Evolutionary conservation across 2,888 invertebrate species (phyloP).

Genomic region (Pheosia gnoma): DNA sequence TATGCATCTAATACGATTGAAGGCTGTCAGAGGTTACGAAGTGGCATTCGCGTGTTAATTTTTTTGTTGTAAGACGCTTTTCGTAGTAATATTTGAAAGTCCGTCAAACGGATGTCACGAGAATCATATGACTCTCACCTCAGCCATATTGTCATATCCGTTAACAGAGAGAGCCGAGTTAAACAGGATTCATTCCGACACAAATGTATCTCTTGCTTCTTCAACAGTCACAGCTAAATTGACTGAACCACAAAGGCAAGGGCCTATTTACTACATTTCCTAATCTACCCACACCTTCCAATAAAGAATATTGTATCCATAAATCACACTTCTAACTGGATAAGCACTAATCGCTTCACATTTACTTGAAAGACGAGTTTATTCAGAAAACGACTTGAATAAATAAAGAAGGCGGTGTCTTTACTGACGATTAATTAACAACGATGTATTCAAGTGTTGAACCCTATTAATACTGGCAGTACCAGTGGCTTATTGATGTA

Average conservation of each 20-base stretch:
- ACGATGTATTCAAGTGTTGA: slow-evolving; percentile 10
- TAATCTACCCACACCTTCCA: slow-evolving; percentile 18
- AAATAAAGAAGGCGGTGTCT: slow-evolving; percentile 25
- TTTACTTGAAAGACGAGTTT: slow-evolving; percentile 6
- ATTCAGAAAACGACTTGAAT: slow-evolving; percentile 1
- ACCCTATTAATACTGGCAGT: slow-evolving; percentile 4
- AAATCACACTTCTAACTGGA: slow-evolving; percentile 10
- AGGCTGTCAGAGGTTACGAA: not conserved
- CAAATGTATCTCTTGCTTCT: no score
- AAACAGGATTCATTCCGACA: no score
- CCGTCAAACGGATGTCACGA: not conserved
- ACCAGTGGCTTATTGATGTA: slow-evolving; percentile 26
- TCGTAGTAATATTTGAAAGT: not conserved
- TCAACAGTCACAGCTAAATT: no score
- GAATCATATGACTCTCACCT: no score
- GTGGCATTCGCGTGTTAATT: not conserved
- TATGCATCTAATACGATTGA: slow-evolving; percentile 39
- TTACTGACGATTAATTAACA: slow-evolving; percentile 32
- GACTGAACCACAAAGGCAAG: no score
- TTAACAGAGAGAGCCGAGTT: no score
- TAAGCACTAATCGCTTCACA: slow-evolving; percentile 21
- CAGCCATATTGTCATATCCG: no score
- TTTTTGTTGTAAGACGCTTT: not conserved
- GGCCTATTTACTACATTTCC: slow-evolving; percentile 20
- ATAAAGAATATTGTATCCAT: not conserved